These are phyloP conservation scores for Incurvaria masculella DNA, from an alignment of 2,888 invertebrate genomes.

Conservation along the genomic window DNA sequence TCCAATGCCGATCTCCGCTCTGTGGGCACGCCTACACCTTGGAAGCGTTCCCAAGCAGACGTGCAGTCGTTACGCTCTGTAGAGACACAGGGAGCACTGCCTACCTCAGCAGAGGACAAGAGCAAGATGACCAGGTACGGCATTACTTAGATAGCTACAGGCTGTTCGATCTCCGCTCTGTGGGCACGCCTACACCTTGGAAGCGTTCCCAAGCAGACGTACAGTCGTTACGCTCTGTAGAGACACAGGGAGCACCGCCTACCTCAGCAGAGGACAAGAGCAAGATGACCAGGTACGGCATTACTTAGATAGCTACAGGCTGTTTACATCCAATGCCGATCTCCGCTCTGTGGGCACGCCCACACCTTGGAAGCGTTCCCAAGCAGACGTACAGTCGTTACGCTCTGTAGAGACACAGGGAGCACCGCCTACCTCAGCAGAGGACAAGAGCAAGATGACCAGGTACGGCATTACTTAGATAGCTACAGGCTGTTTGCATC, in stretches of 20 bases:
- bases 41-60: background rate
- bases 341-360: background rate
- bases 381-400: constrained; percentile 4
- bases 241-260: constrained; percentile 46
- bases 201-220: constrained; percentile 43
- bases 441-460: constrained; percentile 46
- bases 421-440: constrained; percentile 43
- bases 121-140: constrained; percentile 41
- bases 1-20: background rate
- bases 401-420: constrained; percentile 43
- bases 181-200: constrained; percentile 28
- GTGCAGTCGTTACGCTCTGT: constrained; percentile 25
- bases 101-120: constrained; percentile 46
- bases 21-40: background rate
- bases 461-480: too few species aligned
- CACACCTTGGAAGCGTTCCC: background rate
- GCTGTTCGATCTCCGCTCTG: constrained; percentile 26
- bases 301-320: constrained; percentile 31
- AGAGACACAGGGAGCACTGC: constrained; percentile 45
- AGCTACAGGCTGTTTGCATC: constrained; percentile 34
- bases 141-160: constrained; percentile 42
- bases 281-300: constrained; percentile 40
- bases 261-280: constrained; percentile 45
- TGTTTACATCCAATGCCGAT: constrained; percentile 23
- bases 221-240: constrained; percentile 42